These are phyloP conservation scores for Osmerus eperlanus DNA, from an alignment of 2,113 vertebrate species.

Conservation along the genomic window DNA sequence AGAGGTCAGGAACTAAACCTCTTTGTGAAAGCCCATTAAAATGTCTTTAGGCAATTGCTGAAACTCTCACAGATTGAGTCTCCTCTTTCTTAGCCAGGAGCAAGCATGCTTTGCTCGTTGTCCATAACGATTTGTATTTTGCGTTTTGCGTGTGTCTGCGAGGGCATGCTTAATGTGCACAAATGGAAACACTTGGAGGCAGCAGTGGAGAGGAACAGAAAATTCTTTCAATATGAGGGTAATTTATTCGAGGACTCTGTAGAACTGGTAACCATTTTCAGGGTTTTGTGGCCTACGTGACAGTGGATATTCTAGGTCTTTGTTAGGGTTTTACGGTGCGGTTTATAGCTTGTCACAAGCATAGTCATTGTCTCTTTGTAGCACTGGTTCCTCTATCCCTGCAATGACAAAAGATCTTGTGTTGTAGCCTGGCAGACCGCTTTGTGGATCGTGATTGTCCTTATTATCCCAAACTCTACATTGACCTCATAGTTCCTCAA, in stretches of 20 bases:
- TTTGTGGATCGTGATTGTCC: background rate
- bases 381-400: background rate
- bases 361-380: background rate
- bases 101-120: slow-evolving; percentile 44
- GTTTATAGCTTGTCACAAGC: background rate
- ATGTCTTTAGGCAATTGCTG: slow-evolving; percentile 28
- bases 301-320: background rate
- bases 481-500: background rate
- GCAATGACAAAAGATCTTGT: background rate
- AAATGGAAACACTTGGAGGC: slow-evolving; percentile 61
- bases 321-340: slow-evolving; percentile 4
- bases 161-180: slow-evolving; percentile 29
- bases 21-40: slow-evolving; percentile 34
- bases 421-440: background rate
- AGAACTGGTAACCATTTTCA: slow-evolving; percentile 35
- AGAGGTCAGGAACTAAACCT: slow-evolving; percentile 27
- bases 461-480: background rate
- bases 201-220: slow-evolving; percentile 35
- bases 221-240: slow-evolving; percentile 60
- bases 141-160: slow-evolving; percentile 14
- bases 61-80: slow-evolving; percentile 14
- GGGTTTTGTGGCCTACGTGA: slow-evolving; percentile 8
- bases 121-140: slow-evolving; percentile 48
- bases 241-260: slow-evolving; percentile 38
- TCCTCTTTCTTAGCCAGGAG: slow-evolving; percentile 21